Evolutionary conservation across 1,140 invertebrate genomes (phyloP).

Genomic region (Hetaerina americana): DNA sequence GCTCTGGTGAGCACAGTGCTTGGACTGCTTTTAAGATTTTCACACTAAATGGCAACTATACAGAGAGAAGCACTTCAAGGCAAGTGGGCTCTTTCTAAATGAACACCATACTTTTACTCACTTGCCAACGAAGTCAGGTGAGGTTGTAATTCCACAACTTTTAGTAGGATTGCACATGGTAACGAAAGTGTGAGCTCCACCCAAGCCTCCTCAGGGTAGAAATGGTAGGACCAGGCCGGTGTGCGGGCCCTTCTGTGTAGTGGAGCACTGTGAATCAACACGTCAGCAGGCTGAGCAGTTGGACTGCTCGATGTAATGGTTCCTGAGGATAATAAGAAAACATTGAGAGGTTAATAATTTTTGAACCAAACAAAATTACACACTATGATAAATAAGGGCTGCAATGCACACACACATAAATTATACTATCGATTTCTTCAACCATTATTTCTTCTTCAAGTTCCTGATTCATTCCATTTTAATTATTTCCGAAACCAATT

Average conservation of each 20-base stretch:
- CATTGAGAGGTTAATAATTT: not conserved
- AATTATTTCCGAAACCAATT: too few species aligned
- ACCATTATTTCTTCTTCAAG: too few species aligned
- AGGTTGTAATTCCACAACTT: constrained; percentile 78
- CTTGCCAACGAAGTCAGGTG: constrained; percentile 70
- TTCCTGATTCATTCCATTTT: too few species aligned
- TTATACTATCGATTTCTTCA: constrained; percentile 4
- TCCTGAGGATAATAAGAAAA: constrained; percentile 30
- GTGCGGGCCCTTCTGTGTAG: constrained; percentile 70
- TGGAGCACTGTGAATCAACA: constrained; percentile 57
- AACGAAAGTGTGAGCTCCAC: constrained; percentile 75
- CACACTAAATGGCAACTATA: too few species aligned
- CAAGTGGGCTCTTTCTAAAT: too few species aligned
- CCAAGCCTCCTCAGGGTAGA: constrained; percentile 78
- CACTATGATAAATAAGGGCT: not conserved
- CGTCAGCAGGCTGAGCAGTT: constrained; percentile 74
- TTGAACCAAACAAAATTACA: not conserved
- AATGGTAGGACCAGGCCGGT: constrained; percentile 85
- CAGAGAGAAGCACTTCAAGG: too few species aligned
- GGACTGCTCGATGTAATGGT: constrained; percentile 68
- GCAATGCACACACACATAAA: not conserved
- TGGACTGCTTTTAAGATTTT: too few species aligned
- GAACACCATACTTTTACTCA: too few species aligned
- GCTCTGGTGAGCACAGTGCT: too few species aligned
- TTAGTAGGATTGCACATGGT: constrained; percentile 78